Base-by-base conservation (phyloP, 2,113 vertebrate species). In the Larimichthys polyactis region DNA sequence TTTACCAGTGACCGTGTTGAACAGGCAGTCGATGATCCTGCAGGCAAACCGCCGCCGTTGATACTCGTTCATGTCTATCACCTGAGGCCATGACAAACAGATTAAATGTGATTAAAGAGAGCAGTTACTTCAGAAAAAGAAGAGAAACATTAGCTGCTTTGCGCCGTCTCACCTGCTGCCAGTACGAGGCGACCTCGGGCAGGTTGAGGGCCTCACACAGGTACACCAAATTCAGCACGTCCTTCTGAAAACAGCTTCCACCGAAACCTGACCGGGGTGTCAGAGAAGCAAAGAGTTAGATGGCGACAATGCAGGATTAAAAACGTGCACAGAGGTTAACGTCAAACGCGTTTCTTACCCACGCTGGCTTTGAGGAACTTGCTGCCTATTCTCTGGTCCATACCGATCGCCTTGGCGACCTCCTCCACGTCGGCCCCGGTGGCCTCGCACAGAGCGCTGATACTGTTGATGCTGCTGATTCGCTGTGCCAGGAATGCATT, bases 391-490 rank as follows among this genome's bases (percentile, higher is more conserved):
- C 98, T 96, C 94, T 99, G 98, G 94, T 99, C 98, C 96, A 98
- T 99, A 55, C 98, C 98, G 44, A 99, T 97, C 32, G 98, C 98
- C 73, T 95, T 97, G 70, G 98, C 98, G 10, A 99, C 98, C 88
- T 99, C 98, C 87, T 99, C 98, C 54, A 99, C 98, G 40, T 99
- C 98, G 1, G 98, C 98, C 19, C 98, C 98, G 2, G 98, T 99
- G 29, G 97, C 97, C 92, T 99, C 98, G 52, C 98, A 99, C 43
- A 99, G 94, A 67, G 98, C 98, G 66, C 97, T 99, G 92, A 99
- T 99, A 3, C 98, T 99, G 91, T 99, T 99, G 85, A 99, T 99
- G 91, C 98, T 99, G 95, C 98, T 99, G 92, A 99, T 99, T 79
- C 98, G 95, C 93, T 99, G 98, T 16, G 98, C 98, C 70, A 99